A percentile compares a stretch with the other conserved stretches of the same genome.
Conservation (phyloP, 2,797 vertebrate species). For the Rhynchonycteris naso region DNA sequence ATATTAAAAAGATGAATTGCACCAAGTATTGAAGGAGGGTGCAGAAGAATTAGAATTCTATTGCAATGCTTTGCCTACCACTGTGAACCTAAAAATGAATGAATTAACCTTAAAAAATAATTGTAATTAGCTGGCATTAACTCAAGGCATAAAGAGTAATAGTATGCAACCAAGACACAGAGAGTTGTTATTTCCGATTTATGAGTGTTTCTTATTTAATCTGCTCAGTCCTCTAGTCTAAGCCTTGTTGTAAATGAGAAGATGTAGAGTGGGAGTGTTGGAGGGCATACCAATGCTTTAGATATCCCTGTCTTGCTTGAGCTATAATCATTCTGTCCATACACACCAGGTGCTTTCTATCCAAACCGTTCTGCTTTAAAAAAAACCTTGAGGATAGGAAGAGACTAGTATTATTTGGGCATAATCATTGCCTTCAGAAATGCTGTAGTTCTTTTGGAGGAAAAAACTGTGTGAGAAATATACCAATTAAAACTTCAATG, state of each 20-base stretch:
- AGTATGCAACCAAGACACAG: not conserved
- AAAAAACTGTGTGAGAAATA: not conserved
- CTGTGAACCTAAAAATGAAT: not conserved
- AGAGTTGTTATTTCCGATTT: not conserved
- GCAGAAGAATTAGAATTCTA: not conserved
- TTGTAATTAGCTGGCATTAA: not conserved
- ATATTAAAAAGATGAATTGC: not conserved
- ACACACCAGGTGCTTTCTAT: not conserved
- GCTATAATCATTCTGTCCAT: not conserved
- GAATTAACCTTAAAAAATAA: not conserved
- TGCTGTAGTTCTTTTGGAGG: not conserved
- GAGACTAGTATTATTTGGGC: not conserved
- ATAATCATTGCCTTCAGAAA: not conserved
- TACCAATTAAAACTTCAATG: not conserved
- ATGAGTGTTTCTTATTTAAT: not conserved
- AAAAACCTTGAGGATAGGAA: not conserved
- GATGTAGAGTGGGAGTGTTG: not conserved
- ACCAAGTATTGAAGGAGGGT: not conserved
- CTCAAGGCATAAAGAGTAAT: not conserved
- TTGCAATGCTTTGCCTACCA: not conserved
- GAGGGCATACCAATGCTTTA: too few species aligned
- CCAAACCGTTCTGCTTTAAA: not conserved
- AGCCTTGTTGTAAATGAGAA: not conserved
- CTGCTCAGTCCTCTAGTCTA: not conserved
- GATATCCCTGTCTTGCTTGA: not conserved